Percentiles rank a stretch among this genome's conserved stretches.
Evolutionary conservation across 2,888 invertebrate genomes (phyloP).

Genomic region (Charanyca ferruginea): DNA sequence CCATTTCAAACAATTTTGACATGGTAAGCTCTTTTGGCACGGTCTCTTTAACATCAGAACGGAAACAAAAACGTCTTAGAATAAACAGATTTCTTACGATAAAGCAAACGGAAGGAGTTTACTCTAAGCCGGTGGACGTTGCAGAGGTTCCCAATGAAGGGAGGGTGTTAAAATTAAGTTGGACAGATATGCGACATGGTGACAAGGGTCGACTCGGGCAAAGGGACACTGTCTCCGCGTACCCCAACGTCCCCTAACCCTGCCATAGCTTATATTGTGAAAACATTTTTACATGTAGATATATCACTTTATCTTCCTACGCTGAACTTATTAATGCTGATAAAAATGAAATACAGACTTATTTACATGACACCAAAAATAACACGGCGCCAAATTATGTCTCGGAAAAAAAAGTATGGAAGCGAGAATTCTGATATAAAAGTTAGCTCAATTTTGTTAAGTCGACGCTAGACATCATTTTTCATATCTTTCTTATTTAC

Average conservation of each 20-base stretch:
- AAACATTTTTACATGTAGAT: conserved; percentile 62
- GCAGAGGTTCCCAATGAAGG: conserved; percentile 63
- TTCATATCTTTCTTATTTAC: conserved; percentile 31
- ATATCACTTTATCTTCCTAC: conserved; percentile 55
- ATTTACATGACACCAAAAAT: conserved; percentile 22
- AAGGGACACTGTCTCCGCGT: conserved; percentile 58
- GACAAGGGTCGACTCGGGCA: conserved; percentile 82
- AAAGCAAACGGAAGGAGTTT: conserved; percentile 63
- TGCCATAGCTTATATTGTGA: conserved; percentile 59
- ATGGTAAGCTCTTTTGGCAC: neutral
- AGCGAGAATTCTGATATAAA: conserved; percentile 11
- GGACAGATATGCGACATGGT: conserved; percentile 85
- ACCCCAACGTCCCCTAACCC: conserved; percentile 58
- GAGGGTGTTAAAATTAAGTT: conserved; percentile 81
- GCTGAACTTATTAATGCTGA: conserved; percentile 55
- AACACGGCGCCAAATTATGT: conserved; percentile 12
- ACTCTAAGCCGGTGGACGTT: conserved; percentile 66
- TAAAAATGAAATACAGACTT: conserved; percentile 38
- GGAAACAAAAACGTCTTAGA: conserved; percentile 3
- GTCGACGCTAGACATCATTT: conserved; percentile 9
- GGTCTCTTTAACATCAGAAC: neutral
- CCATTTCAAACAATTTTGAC: neutral
- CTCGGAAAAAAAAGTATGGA: conserved; percentile 1
- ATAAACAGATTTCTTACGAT: conserved; percentile 39
- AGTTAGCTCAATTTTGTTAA: conserved; percentile 12